phyloP scores from a whole-genome alignment of 2,888 invertebrate genomes.

The Luperina testacea region DNA sequence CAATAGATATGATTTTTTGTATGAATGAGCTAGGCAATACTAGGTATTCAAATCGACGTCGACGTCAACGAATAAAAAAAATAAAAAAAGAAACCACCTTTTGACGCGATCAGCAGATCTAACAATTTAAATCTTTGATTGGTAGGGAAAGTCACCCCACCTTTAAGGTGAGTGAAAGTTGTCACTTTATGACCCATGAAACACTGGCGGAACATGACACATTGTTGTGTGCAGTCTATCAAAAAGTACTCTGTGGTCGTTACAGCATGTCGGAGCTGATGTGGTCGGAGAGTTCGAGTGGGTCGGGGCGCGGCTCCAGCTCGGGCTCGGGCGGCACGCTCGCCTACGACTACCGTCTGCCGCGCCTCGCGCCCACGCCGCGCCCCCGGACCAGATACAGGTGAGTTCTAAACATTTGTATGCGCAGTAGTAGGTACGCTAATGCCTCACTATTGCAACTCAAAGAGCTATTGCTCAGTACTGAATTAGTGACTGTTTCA shows the following conservation, averaged over 20 bases:
- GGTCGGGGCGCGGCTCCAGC: constrained; percentile 87
- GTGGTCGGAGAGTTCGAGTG: constrained; percentile 88
- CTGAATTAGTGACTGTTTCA: constrained; percentile 72
- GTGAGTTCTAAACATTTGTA: constrained; percentile 62
- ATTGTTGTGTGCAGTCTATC: too few species aligned
- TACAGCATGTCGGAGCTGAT: constrained; percentile 83
- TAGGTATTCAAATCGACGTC: neutral
- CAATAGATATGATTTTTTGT: neutral
- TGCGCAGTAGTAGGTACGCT: neutral
- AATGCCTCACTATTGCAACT: neutral
- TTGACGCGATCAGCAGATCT: neutral
- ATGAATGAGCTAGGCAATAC: neutral
- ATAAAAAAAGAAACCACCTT: neutral
- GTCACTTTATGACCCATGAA: too few species aligned
- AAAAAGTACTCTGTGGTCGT: neutral
- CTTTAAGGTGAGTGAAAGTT: neutral
- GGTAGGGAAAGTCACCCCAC: neutral
- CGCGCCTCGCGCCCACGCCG: constrained; percentile 59
- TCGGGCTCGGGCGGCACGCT: constrained; percentile 74
- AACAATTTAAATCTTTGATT: neutral
- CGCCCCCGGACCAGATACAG: constrained; percentile 83
- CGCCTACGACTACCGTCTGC: constrained; percentile 53
- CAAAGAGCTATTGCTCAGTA: neutral
- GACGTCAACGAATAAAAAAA: neutral
- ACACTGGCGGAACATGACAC: neutral